phyloP scores from a whole-genome alignment of 1,140 invertebrate genomes.

The Cotesia typhae region DNA sequence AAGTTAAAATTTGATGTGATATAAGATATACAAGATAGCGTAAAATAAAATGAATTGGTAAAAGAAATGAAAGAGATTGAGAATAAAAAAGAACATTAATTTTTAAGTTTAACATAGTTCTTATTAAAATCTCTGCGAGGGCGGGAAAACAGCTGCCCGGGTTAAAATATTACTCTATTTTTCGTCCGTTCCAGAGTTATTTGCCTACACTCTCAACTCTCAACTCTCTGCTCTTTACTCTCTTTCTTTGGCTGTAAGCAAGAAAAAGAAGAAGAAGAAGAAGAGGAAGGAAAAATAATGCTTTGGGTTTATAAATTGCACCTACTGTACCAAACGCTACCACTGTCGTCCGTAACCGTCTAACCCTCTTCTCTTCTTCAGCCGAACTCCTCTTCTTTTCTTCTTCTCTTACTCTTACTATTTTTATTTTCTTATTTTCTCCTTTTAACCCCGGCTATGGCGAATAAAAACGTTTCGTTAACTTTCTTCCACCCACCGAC shows the following conservation, averaged over 20 bases:
- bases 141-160: conserved; percentile 34
- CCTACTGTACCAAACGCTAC: conserved; percentile 20
- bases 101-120: conserved; percentile 40
- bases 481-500: conserved; percentile 4
- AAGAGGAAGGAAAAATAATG: conserved; percentile 27
- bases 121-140: conserved; percentile 42
- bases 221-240: too few species aligned
- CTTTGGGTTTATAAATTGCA: conserved; percentile 31
- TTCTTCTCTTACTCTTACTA: neutral
- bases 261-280: neutral
- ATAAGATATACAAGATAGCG: too few species aligned
- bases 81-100: conserved; percentile 33
- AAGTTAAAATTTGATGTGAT: too few species aligned
- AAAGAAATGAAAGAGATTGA: conserved; percentile 1
- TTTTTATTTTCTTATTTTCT: neutral
- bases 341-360: conserved; percentile 16
- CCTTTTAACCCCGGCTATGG: conserved; percentile 6
- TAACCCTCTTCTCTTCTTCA: conserved; percentile 15
- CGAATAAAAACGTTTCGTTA: conserved; percentile 20
- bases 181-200: conserved; percentile 40
- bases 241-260: neutral
- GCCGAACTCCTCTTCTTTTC: neutral
- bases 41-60: neutral
- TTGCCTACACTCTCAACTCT: conserved; percentile 24
- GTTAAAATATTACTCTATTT: conserved; percentile 41